Base-by-base conservation (phyloP, 2,797 vertebrate species). In the Gallirallus australis region DNA sequence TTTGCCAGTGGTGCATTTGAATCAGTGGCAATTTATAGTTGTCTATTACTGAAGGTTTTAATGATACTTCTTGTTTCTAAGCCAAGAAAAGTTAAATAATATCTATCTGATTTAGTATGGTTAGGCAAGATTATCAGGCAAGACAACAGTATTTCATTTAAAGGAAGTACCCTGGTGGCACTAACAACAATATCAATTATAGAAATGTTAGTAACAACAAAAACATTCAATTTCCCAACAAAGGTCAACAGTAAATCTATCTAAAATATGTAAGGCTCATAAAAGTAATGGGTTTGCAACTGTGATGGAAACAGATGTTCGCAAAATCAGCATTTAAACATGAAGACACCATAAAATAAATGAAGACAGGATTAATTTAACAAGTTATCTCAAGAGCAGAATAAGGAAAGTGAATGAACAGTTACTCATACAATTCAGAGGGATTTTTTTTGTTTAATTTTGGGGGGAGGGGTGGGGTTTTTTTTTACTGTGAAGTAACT, bases 191-290 rank as follows among this genome's bases (percentile, higher is more conserved):
- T 96, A 96, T 97, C 96, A 98, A 97, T 98, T 98, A 97, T 27
- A 92, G 90, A 98, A 98, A 97, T 96, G 85, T 93, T 97, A 95
- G 70, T 86, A 96, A 96, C 92, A 98, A 97, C 90, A 97, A 98
- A 98, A 98, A 97, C 95, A 98, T 97, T 97, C 92, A 47, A 96
- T 97, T 98, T 95, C 48, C 73, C 86, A 91, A 94, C 84, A 97
- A 98, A 98, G 98, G 97, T 98, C 98, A 98, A 94, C 90, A 92
- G 85, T 98, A 98, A 98, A 98, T 98, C 97, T 97, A 95, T 93
- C 82, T 94, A 96, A 98, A 98, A 97, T 97, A 97, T 28, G 48
- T 96, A 96, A 94, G 85, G 71, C 95, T 96, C 96, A 96, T 98
- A 97, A 98, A 98, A 98, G 89, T 97, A 97, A 98, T 97, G 94